Evolutionary conservation across 2,113 vertebrate species (phyloP), one percentile per base, ranked within the genome.

Genomic region (Salvelinus fontinalis): DNA sequence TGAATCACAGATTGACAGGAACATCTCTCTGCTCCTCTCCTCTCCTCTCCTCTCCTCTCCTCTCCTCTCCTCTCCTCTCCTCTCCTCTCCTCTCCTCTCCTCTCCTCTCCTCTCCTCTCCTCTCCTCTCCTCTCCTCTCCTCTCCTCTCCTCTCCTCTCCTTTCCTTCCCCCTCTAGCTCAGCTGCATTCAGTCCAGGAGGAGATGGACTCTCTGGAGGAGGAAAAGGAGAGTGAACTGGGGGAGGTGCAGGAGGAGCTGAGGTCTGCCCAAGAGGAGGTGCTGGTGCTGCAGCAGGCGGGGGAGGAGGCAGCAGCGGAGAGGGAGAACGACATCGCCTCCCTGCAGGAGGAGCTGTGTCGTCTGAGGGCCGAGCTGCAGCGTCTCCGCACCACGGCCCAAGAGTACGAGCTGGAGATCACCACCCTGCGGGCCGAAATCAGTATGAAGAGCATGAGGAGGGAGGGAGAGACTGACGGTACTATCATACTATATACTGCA

Each of bases 291-390:
- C 95, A 94, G 82, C 92, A 94, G 84, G 94, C 93, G 0, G 95
- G 95, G 0, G 95, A 95, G 82, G 95, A 97, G 78, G 93, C 93
- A 0, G 95, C 93, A 0, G 92, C 84, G 0, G 93, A 96, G 82
- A 85, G 96, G 13, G 95, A 96, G 83, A 95, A 93, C 9, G 95
- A 97, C 89, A 95, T 97, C 1, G 95, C 96, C 1, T 93, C 91
- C n/a, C 84, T 97, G 84, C 96, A 96, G 89, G 95, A 95, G 83
- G 94, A 97, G 81, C 84, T 97, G 68, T 95, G 92, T 73, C 91
- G 95, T 0, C 77, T 96, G 83, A 91, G 92, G 34, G 94, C 88
- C 0, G 95, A 96, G 84, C 91, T 97, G 0, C 91, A 93, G 29
- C 87, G 93, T 0, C 92, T 95, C 77, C 95, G 92, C 0, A 84